A percentile compares a stretch with the other conserved stretches of the same genome.
Conservation (phyloP, 2,888 invertebrate species). For the Sphaerophoria rueppellii region DNA sequence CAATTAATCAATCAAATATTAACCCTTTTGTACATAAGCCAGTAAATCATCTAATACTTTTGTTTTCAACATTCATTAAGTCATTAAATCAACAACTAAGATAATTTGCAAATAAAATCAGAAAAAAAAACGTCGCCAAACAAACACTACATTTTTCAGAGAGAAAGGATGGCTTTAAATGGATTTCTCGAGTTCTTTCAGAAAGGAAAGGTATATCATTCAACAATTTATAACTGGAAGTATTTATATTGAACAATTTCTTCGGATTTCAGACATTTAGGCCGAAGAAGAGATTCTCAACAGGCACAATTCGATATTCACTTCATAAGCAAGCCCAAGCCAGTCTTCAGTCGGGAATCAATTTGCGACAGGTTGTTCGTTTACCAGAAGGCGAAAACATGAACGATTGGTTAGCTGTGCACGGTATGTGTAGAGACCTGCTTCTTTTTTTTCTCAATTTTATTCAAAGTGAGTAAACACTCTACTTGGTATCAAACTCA, state of each 20-base stretch:
- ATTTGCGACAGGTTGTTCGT: constrained; percentile 90
- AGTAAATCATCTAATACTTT: background rate
- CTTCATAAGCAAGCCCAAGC: constrained; percentile 96
- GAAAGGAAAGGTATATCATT: constrained; percentile 84
- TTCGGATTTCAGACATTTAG: constrained; percentile 88
- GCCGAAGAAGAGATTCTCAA: constrained; percentile 93
- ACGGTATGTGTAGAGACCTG: constrained; percentile 89
- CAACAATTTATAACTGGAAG: background rate
- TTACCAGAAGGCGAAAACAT: constrained; percentile 92
- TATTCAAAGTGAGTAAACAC: too few species aligned
- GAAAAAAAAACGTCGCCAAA: constrained; percentile 10
- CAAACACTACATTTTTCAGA: constrained; percentile 12
- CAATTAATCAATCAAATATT: too few species aligned
- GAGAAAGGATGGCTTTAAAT: constrained; percentile 85
- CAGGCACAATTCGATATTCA: constrained; percentile 92
- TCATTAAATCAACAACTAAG: background rate
- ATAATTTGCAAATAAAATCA: background rate
- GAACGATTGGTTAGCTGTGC: constrained; percentile 96
- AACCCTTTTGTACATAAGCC: too few species aligned
- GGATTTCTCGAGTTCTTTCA: constrained; percentile 90
- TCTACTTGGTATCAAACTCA: too few species aligned
- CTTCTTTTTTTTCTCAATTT: too few species aligned
- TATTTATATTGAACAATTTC: background rate
- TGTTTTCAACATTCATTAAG: background rate
- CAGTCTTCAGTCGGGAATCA: constrained; percentile 93